Percentiles rank a stretch among this genome's conserved stretches.
Evolutionary conservation across 2,888 invertebrate species (phyloP).

Genomic region (Epirrita christyi): DNA sequence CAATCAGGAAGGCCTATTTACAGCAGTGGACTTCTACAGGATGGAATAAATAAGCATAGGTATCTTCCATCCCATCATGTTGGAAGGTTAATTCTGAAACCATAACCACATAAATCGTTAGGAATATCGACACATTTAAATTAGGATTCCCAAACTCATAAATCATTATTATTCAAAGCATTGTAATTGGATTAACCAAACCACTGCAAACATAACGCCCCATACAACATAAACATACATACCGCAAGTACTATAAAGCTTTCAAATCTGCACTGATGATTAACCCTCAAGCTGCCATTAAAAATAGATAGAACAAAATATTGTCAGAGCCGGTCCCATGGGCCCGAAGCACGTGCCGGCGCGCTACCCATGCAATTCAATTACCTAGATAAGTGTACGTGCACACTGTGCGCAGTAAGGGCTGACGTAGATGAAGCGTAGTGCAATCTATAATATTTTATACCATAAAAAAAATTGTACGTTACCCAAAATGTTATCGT

Average conservation of each 20-base stretch:
- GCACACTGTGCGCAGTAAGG: conserved; percentile 12
- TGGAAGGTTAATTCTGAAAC: conserved; percentile 1
- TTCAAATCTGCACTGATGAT: conserved; percentile 69
- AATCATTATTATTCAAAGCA: conserved; percentile 31
- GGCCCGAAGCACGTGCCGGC: conserved; percentile 59
- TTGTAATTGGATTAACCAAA: conserved; percentile 40
- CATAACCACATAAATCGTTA: conserved; percentile 2
- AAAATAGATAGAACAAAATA: conserved; percentile 81
- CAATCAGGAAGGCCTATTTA: too few relatives aligned
- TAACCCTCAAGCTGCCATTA: conserved; percentile 73
- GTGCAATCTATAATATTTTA: conserved; percentile 1
- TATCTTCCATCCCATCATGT: not conserved
- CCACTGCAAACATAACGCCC: conserved; percentile 37
- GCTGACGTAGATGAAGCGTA: conserved; percentile 5
- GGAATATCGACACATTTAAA: not conserved
- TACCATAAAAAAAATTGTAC: not conserved
- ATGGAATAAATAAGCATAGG: not conserved
- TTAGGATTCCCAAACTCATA: conserved; percentile 9
- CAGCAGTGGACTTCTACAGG: too few relatives aligned
- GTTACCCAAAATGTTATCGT: too few relatives aligned
- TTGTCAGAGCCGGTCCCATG: conserved; percentile 61
- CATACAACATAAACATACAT: conserved; percentile 46
- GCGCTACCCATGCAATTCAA: conserved; percentile 71
- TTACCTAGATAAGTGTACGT: conserved; percentile 60
- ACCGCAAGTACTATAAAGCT: conserved; percentile 43